Conservation (phyloP, 1,140 invertebrate genomes). For the Brachionus rubens region DNA sequence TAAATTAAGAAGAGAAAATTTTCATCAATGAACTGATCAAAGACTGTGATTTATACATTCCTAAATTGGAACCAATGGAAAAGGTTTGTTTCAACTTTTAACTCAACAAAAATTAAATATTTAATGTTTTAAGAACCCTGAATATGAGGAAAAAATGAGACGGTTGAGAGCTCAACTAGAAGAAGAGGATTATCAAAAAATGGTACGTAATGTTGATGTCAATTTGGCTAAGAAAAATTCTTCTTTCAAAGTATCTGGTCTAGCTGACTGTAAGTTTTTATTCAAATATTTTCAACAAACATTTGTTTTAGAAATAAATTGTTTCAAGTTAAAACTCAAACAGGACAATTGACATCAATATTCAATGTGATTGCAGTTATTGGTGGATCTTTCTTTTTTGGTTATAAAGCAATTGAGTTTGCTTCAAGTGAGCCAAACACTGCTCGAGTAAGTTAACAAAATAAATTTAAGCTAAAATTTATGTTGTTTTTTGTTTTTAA, state of each 20-base stretch:
- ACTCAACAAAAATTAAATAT: background rate
- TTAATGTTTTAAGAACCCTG: background rate
- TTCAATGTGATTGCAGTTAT: constrained; percentile 5
- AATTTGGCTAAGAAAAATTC: background rate
- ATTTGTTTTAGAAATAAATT: background rate
- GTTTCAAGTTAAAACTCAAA: constrained; percentile 11
- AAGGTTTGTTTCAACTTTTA: background rate
- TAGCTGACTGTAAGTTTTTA: constrained; percentile 18
- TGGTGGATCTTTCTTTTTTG: constrained; percentile 36
- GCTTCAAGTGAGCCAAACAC: background rate
- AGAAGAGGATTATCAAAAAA: constrained; percentile 30
- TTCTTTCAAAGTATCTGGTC: background rate
- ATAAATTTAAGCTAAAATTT: too few species aligned
- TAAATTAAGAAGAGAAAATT: background rate
- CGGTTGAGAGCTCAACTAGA: background rate
- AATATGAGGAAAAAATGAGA: constrained; percentile 1
- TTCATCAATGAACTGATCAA: constrained; percentile 4
- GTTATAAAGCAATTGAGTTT: constrained; percentile 40
- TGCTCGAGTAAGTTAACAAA: background rate
- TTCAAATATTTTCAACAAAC: too few species aligned
- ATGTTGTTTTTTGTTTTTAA: background rate
- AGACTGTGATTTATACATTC: background rate
- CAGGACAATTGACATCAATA: constrained; percentile 36
- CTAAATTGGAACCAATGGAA: background rate
- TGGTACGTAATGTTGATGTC: constrained; percentile 24